Evolutionary conservation across 2,888 invertebrate genomes (phyloP), one percentile per base, ranked within the genome.

Genomic region (Erpobdella octoculata): DNA sequence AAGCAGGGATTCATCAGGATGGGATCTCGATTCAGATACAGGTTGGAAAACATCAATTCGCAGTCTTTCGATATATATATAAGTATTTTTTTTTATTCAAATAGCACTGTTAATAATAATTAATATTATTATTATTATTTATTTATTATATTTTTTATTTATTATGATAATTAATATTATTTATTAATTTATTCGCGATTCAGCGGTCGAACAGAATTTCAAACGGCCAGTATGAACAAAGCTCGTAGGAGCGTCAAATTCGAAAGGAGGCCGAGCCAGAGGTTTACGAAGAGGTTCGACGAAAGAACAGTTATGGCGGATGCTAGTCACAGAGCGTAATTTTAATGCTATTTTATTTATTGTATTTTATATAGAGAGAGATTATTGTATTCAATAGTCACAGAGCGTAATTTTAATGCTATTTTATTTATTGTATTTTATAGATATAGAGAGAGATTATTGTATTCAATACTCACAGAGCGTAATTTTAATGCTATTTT

Each of bases 171-270:
- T 41, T 41, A 41, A 12, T 41, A 12, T 18, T 41, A 18, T 41
- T 41, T 12, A 9, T 41, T 41, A 12, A 12, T 9, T 41, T 9
- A 41, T 18, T n/a, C n/a, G n/a, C n/a, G n/a, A n/a, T n/a, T 18
- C 79, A 93, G 93, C 76, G 95, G 98, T 0, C 89, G 94, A 82
- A 98, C 98, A 0, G 98, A 98, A 85, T 97, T 94, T 83, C 97
- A 98, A 85, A 92, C 93, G 35, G 92, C 94, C 9, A 91, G 92
- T 80, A 89, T 91, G 80, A 93, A 91, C 84, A 87, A 91, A 75
- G 92, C 93, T 0, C 86, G 95, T 61, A 88, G 95, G 70, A 93
- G 93, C 0, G 95, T 95, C 6, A 93, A 94, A 81, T 93, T 98
- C 83, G 97, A 98, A 84, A 87, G 98, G 73, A 88, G 94, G 70